Conservation (phyloP, 2,888 invertebrate species). For the Asteroscopus sphinx region DNA sequence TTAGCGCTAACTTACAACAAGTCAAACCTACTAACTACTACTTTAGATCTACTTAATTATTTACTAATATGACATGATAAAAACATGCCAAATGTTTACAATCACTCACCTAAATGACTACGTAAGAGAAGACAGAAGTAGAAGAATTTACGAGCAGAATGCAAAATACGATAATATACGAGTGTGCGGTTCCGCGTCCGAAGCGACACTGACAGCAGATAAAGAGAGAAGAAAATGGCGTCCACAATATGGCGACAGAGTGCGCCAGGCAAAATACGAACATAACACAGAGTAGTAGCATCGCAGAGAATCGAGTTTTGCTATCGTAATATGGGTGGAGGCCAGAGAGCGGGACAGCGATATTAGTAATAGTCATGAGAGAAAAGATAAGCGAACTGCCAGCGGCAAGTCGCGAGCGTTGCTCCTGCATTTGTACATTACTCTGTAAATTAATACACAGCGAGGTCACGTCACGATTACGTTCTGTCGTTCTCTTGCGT, state of each 20-base stretch:
- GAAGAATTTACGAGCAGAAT: constrained; percentile 81
- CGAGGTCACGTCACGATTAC: constrained; percentile 72
- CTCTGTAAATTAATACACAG: constrained; percentile 71
- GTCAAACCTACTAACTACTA: not conserved
- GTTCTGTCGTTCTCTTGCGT: constrained; percentile 81
- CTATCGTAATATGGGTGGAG: constrained; percentile 32
- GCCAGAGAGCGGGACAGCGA: constrained; percentile 60
- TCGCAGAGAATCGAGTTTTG: constrained; percentile 60
- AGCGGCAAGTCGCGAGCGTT: constrained; percentile 27
- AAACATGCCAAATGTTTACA: constrained; percentile 43
- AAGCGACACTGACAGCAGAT: constrained; percentile 80
- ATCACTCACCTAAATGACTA: constrained; percentile 57
- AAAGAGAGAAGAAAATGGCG: constrained; percentile 88
- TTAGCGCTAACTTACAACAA: not conserved
- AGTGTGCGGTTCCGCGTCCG: constrained; percentile 71
- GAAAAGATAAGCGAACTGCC: constrained; percentile 56
- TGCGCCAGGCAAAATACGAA: constrained; percentile 67
- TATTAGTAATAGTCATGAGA: constrained; percentile 26
- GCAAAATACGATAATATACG: constrained; percentile 66
- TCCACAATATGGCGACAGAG: constrained; percentile 70
- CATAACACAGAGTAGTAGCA: constrained; percentile 62
- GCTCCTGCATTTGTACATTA: constrained; percentile 64
- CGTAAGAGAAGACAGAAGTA: constrained; percentile 73
- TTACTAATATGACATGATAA: constrained; percentile 7
- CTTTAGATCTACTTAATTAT: not conserved